Base-by-base conservation (phyloP, 2,888 invertebrate genomes). In the Ferdinandea cuprea region DNA sequence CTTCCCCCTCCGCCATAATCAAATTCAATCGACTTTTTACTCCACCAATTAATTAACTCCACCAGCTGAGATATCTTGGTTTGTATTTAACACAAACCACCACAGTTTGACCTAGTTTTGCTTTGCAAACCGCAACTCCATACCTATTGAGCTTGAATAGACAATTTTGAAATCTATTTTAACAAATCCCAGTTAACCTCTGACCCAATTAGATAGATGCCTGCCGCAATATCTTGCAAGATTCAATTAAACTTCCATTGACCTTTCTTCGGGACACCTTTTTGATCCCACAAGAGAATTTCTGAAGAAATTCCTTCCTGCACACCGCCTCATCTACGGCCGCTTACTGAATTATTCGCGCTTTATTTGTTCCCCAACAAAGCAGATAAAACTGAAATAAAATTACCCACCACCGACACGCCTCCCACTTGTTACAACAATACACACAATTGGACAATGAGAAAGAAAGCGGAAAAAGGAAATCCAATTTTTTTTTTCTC, bases 191-290 rank as follows among this genome's bases (percentile, higher is more conserved):
- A 40, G 40, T 71, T 46, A 46, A n/a, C 69, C 48, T 30, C 28
- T 35, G 74, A 50, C 65, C 52, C 76, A 81, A 81, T 76, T 81
- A 65, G 25, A 5, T 25, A 5, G n/a, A n/a, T n/a, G 25, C 58
- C 58, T 66, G n/a, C n/a, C n/a, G n/a, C n/a, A n/a, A n/a, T 61
- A 81, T 71, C 71, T 52, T 48, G n/a, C 40, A 40, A 42, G 65
- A 81, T 81, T 81, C 76, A 81, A 76, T 81, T 81, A 81, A 77
- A 76, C 76, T 72, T 71, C 46, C 63, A 63, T 52, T 65, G 69
- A 80, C 74, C 80, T 69, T 69, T 73, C 50, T 63, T 32, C 28
- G 5, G 15, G 65, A 66, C 66, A 76, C 66, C 65, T 71, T 76
- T 40, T 37, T 63, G 52, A 40, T 54, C 46, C 52, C 50, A 21